Evolutionary conservation across 2,797 vertebrate species (phyloP), one percentile per base, ranked within the genome.

Genomic region (Salarias fasciatus): DNA sequence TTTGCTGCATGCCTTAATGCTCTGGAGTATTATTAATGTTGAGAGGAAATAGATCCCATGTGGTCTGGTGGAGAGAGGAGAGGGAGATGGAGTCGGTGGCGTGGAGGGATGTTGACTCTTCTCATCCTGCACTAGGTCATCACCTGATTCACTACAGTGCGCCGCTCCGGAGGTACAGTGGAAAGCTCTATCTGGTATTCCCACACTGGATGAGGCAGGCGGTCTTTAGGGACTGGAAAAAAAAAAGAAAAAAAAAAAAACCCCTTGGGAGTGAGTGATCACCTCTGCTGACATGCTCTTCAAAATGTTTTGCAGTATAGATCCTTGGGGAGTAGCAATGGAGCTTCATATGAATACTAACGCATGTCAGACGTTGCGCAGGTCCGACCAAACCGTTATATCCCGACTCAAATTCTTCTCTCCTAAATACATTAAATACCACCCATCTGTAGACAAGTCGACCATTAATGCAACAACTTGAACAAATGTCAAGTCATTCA

Each of bases 1-100:
- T 83, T 86, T 82, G 84, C 86, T 85, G 77, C 83, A 82, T 88
- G 88, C 85, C 86, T 88, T 88, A 86, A 89, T 87, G 89, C 90
- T 88, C 87, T 57, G 3, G 85, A 85, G 89, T 79, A 81, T 89
- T 87, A 86, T 88, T 84, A 87, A 92, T 85, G 85, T 78, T 69
- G 73, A 86, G 84, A 86, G 88, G 84, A 90, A 91, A 90, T 89
- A 75, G 86, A 90, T 86, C 86, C 90, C 84, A 90, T 89, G 90
- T 89, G 91, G 85, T 67, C 79, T 8, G 35, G 10, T 48, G 62
- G 36, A 9, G 13, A 18, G 41, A 18, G 9, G 0, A 44, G 68
- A 56, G 73, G 68, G 50, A 68, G 18, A 24, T 24, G 18, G 18
- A 24, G 18, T 18, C 18, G 18, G 18, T 24, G 18, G 18, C 18